phyloP scores from a whole-genome alignment of 2,888 invertebrate genomes.

The Saturnia pavonia region DNA sequence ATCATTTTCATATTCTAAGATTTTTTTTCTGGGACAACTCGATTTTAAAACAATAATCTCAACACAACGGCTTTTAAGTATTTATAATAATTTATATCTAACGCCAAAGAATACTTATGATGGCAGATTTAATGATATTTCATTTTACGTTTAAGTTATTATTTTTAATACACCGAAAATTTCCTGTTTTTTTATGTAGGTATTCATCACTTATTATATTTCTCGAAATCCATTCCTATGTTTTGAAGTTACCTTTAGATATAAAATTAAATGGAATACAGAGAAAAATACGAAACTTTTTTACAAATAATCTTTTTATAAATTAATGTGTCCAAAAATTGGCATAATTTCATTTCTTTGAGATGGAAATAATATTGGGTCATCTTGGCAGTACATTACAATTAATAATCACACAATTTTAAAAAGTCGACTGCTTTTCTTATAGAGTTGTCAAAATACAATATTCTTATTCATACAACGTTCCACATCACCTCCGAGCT shows the following conservation, averaged over 20 bases:
- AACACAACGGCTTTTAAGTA: not conserved
- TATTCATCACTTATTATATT: no score
- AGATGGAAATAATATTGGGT: not conserved
- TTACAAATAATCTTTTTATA: no score
- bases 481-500: slow-evolving; percentile 4
- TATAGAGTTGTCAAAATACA: slow-evolving; percentile 15
- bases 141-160: no score
- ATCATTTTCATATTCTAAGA: not conserved
- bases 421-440: not conserved
- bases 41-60: slow-evolving; percentile 19
- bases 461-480: slow-evolving; percentile 15
- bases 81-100: no score
- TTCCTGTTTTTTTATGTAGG: no score
- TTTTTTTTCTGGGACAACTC: slow-evolving; percentile 44
- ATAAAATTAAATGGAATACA: not conserved
- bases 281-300: no score
- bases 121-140: no score
- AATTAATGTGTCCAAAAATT: not conserved
- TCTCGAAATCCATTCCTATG: not conserved
- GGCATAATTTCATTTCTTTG: not conserved
- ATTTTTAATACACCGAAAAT: no score
- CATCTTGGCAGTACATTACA: not conserved
- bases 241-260: not conserved
- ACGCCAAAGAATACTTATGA: no score
- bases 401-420: not conserved